Evolutionary conservation across 1,140 invertebrate genomes (phyloP), one percentile per base, ranked within the genome.

Genomic region (Scaptodrosophila lebanonensis): DNA sequence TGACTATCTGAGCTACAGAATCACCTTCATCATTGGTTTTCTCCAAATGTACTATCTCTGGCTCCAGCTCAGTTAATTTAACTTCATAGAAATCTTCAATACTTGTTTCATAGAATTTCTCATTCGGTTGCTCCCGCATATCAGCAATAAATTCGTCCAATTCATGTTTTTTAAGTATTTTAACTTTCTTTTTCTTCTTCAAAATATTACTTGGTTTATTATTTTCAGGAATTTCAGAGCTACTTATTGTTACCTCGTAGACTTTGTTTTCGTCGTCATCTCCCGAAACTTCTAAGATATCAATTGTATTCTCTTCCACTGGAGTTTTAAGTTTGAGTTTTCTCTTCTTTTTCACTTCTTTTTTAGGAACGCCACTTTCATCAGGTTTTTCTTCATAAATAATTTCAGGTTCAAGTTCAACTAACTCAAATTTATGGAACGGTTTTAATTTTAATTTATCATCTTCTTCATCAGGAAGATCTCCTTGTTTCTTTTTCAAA

Each of bases 281-380:
- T 30, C 87, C 68, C 51, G 87, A 66, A 18, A 85, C 43, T 51
- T 86, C 85, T 1, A 83, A 58, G 13, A 88, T 87, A 66, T 88
- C 87, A 15, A 87, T 84, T 2, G 83, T 49, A 57, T 88, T 73
- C 42, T 87, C 82, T 50, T 88, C 87, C 3, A 63, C 48, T 32
- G 76, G 75, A 15, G 84, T 86, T 53, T 84, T 85, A 29, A 86
- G 83, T 50, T 87, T 87, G 11, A 88, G 66, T 39, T 86, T 86
- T 2, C 83, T 75, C 49, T 87, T 89, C 45, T 86, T 88, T 36
- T 79, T 86, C 4, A 69, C 63, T 36, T 76, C 79, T 52, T 87
- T 87, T 27, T 77, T 65, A 9, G 43, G 33, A 33, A 58, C 20
- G 4, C 72, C 54, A 5, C 1, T 43, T 6, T 20, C 16, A 13